A percentile compares a stretch with the other conserved stretches of the same genome.
Evolutionary conservation across 1,140 invertebrate genomes (phyloP).

Genomic region (Elymnias hypermnestra): DNA sequence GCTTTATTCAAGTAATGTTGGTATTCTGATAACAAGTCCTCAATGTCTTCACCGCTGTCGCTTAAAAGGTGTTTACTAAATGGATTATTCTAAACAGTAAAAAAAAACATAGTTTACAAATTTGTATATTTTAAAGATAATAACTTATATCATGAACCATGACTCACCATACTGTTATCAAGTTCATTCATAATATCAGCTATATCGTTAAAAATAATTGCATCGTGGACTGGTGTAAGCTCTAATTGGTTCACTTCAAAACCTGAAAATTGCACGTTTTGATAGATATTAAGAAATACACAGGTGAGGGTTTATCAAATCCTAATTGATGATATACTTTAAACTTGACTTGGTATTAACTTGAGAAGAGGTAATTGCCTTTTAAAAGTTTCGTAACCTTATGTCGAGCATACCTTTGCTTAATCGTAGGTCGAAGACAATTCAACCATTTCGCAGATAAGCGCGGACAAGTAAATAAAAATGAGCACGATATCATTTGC

Average conservation of each 20-base stretch:
- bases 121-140: background rate
- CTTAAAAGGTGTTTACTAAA: conserved; percentile 31
- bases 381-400: too few species aligned
- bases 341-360: too few species aligned
- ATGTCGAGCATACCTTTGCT: too few species aligned
- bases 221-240: conserved; percentile 46
- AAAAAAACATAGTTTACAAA: background rate
- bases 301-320: background rate
- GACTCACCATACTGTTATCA: conserved; percentile 50
- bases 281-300: background rate
- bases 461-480: too few species aligned
- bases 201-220: conserved; percentile 57
- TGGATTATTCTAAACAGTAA: conserved; percentile 36
- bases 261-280: conserved; percentile 21
- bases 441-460: too few species aligned
- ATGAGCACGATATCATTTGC: too few species aligned
- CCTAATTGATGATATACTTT: too few species aligned
- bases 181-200: conserved; percentile 59
- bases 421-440: too few species aligned
- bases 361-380: too few species aligned
- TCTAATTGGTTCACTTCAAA: conserved; percentile 32
- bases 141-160: background rate
- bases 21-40: conserved; percentile 55
- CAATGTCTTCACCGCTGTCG: conserved; percentile 54
- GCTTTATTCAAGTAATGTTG: conserved; percentile 60